phyloP scores from a whole-genome alignment of 2,888 invertebrate genomes.

The Brachycybe producta region DNA sequence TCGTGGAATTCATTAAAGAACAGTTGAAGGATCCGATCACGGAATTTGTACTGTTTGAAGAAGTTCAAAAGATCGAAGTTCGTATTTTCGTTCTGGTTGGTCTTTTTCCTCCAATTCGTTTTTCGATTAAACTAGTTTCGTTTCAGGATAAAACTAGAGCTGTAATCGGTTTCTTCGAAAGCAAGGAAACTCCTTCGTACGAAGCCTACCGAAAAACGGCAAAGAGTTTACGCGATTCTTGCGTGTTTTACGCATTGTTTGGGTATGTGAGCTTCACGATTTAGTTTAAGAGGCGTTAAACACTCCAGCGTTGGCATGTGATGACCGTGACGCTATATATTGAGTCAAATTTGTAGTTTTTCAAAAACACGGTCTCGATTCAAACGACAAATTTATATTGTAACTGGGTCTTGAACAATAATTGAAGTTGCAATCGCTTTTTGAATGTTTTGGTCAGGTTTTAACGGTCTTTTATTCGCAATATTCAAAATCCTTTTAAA shows the following conservation, averaged over 20 bases:
- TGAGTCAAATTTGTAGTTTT: background rate
- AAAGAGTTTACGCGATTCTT: constrained; percentile 83
- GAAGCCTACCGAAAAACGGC: constrained; percentile 66
- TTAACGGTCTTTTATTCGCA: no score
- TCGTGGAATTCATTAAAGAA: constrained; percentile 72
- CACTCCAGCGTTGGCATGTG: no score
- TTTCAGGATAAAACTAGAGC: constrained; percentile 49
- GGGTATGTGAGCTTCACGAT: constrained; percentile 40
- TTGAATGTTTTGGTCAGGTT: no score
- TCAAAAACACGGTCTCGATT: no score
- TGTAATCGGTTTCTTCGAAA: constrained; percentile 80
- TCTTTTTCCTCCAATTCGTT: background rate
- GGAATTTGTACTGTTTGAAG: constrained; percentile 57
- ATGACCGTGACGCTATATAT: no score
- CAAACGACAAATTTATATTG: no score
- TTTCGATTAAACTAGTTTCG: constrained; percentile 7
- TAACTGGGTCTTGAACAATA: no score
- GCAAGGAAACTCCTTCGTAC: constrained; percentile 66
- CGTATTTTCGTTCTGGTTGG: constrained; percentile 21
- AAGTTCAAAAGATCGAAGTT: constrained; percentile 57
- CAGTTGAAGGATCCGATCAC: constrained; percentile 75
- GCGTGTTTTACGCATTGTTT: constrained; percentile 82
- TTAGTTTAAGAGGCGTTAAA: background rate
- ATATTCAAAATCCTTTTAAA: no score
- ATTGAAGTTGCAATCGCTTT: no score